phyloP scores from a whole-genome alignment of 2,888 invertebrate species.

The Eristalinus sepulchralis region DNA sequence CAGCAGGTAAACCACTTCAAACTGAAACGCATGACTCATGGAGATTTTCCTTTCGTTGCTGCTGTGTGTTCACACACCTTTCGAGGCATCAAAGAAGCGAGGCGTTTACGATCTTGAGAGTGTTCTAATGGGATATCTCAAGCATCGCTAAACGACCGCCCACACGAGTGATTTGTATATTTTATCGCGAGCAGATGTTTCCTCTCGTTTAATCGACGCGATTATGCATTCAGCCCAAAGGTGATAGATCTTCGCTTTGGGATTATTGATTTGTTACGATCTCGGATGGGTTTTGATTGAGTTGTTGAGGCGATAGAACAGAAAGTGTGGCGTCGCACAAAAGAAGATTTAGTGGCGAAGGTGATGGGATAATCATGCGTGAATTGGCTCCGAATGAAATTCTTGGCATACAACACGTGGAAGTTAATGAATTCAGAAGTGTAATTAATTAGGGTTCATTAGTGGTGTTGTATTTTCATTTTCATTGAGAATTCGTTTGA shows the following conservation, averaged over 20 bases:
- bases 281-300: neutral
- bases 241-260: neutral
- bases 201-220: neutral
- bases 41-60: neutral
- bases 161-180: neutral
- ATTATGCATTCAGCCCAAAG: neutral
- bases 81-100: neutral
- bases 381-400: neutral
- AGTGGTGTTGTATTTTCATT: neutral
- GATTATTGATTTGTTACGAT: neutral
- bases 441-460: neutral
- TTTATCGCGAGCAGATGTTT: neutral
- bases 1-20: neutral
- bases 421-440: neutral
- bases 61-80: neutral
- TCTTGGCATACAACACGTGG: neutral
- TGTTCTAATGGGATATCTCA: neutral
- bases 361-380: neutral
- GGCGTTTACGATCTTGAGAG: neutral
- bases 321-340: too few species aligned
- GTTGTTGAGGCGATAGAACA: neutral
- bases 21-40: neutral
- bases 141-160: neutral
- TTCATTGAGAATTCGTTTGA: neutral
- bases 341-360: too few species aligned